These are phyloP conservation scores for Glyphotaelius pellucidus DNA, from an alignment of 2,888 invertebrate species.

Conservation along the genomic window DNA sequence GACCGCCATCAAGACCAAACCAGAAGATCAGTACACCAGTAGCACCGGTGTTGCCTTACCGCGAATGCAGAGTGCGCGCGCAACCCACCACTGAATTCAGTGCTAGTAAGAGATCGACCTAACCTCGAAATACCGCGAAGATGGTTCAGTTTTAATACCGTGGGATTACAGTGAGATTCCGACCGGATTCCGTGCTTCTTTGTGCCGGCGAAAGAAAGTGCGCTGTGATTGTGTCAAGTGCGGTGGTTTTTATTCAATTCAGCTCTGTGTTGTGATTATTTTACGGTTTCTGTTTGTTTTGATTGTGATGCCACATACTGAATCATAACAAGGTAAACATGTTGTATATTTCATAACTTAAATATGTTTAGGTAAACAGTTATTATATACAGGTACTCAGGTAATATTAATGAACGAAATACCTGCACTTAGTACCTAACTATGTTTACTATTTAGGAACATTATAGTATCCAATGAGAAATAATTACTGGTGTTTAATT, in stretches of 20 bases:
- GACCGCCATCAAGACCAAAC: background rate
- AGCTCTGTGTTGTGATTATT: background rate
- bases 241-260: background rate
- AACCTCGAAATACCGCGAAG: conserved; percentile 41
- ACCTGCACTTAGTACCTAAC: no score
- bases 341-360: background rate
- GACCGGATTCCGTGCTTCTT: background rate
- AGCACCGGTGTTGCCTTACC: conserved; percentile 3
- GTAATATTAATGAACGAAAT: no score
- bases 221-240: background rate
- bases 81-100: conserved; percentile 8
- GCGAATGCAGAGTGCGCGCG: conserved; percentile 54
- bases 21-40: background rate
- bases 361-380: background rate
- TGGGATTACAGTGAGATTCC: conserved; percentile 25
- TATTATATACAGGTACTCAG: background rate
- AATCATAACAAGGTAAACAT: background rate
- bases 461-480: no score
- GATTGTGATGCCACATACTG: conserved; percentile 7
- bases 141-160: background rate
- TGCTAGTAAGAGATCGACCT: background rate
- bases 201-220: conserved; percentile 7
- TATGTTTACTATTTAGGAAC: no score
- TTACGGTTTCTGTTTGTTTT: background rate
- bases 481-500: no score